These are phyloP conservation scores for Trichomalopsis sarcophagae DNA, from an alignment of 1,140 invertebrate species.

Conservation along the genomic window DNA sequence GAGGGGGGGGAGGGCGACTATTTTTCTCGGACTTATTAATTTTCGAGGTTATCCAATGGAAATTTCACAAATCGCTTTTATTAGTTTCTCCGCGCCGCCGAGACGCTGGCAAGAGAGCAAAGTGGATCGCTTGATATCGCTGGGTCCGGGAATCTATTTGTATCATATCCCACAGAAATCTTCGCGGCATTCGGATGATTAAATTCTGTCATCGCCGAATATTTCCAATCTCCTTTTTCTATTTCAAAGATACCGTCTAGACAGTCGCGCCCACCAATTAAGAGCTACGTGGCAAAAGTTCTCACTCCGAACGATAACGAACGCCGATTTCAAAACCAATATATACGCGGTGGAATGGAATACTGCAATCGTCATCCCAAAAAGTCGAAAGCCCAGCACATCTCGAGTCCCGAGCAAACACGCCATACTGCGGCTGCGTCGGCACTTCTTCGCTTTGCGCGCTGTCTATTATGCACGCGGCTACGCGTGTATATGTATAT, in stretches of 20 bases:
- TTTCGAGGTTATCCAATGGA: constrained; percentile 1
- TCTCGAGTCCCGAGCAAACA: neutral
- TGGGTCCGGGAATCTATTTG: too few relatives aligned
- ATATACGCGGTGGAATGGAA: neutral
- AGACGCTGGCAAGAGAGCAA: neutral
- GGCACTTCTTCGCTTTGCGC: neutral
- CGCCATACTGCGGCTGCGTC: neutral
- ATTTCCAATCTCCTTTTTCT: too few relatives aligned
- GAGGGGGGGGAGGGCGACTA: neutral
- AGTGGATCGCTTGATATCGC: too few relatives aligned
- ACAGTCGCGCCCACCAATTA: too few relatives aligned
- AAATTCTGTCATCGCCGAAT: too few relatives aligned
- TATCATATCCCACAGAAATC: too few relatives aligned
- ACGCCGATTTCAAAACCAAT: neutral
- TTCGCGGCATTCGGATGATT: too few relatives aligned
- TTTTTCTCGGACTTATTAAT: constrained; percentile 35
- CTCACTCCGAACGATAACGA: too few relatives aligned
- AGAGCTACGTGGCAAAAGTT: too few relatives aligned
- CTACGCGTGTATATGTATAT: neutral
- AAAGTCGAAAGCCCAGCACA: neutral
- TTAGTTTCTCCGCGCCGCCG: neutral
- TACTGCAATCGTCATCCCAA: neutral
- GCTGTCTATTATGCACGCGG: neutral
- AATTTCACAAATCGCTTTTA: neutral
- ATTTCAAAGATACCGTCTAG: too few relatives aligned